Evolutionary conservation across 2,797 vertebrate genomes (phyloP).

Genomic region (Clarias pachynema): DNA sequence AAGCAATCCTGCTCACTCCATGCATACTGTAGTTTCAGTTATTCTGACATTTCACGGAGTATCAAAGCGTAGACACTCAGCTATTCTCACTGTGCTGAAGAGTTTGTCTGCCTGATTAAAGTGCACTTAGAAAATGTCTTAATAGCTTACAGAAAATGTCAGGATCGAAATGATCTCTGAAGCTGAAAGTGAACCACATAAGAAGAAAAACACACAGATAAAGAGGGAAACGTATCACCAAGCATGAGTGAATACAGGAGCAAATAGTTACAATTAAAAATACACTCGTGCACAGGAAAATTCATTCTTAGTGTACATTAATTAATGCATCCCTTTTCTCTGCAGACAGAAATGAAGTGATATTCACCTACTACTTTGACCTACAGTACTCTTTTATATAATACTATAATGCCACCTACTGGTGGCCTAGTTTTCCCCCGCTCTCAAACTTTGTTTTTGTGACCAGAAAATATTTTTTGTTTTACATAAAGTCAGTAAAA

Average conservation of each 20-base stretch:
- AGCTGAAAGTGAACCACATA: not conserved
- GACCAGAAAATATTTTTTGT: no score
- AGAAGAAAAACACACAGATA: not conserved
- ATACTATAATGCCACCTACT: constrained; percentile 5
- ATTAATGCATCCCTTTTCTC: not conserved
- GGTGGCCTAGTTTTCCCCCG: constrained; percentile 37
- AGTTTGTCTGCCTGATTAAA: constrained; percentile 6
- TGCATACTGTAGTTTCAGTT: constrained; percentile 11
- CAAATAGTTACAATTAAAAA: not conserved
- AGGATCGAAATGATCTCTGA: constrained; percentile 4
- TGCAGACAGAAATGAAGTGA: not conserved
- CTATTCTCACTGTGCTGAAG: not conserved
- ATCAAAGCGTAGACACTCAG: not conserved
- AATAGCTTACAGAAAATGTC: constrained; percentile 8
- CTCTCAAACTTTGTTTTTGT: not conserved
- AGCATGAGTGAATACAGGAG: not conserved
- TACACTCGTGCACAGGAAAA: not conserved
- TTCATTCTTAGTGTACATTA: not conserved
- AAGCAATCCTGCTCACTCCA: not conserved
- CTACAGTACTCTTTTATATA: constrained; percentile 3
- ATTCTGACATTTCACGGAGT: not conserved
- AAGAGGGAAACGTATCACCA: not conserved
- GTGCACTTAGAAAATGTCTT: constrained; percentile 8
- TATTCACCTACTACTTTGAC: not conserved
- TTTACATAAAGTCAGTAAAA: no score